Conservation (phyloP, 2,113 vertebrate genomes). For the Okapia johnstoni region DNA sequence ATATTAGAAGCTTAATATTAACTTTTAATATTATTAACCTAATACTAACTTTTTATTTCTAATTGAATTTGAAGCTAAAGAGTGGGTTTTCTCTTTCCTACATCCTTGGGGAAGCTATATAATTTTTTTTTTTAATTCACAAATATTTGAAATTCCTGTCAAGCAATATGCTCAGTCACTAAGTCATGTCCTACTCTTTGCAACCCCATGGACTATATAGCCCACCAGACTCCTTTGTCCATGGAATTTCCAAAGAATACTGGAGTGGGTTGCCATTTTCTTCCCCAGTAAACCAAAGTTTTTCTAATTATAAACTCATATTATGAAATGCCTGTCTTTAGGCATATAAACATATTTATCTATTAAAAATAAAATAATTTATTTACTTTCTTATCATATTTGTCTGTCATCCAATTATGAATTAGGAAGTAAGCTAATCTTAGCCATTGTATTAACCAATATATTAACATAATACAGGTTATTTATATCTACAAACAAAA, state of each 20-base stretch:
- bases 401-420: neutral
- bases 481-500: neutral
- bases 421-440: neutral
- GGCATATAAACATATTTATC: neutral
- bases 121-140: neutral
- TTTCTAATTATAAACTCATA: neutral
- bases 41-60: neutral
- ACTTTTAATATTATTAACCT: too few species aligned
- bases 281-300: neutral
- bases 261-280: too few species aligned
- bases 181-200: too few species aligned
- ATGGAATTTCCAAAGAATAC: too few species aligned
- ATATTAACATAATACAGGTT: neutral
- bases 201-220: too few species aligned
- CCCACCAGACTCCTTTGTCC: too few species aligned
- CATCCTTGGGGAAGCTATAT: neutral
- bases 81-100: neutral
- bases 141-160: neutral
- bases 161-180: neutral
- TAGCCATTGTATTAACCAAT: neutral
- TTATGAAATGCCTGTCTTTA: neutral
- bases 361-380: neutral
- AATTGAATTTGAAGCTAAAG: neutral
- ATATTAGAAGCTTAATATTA: neutral
- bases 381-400: neutral